phyloP scores from a whole-genome alignment of 2,797 vertebrate genomes.

The Numenius phaeopus region DNA sequence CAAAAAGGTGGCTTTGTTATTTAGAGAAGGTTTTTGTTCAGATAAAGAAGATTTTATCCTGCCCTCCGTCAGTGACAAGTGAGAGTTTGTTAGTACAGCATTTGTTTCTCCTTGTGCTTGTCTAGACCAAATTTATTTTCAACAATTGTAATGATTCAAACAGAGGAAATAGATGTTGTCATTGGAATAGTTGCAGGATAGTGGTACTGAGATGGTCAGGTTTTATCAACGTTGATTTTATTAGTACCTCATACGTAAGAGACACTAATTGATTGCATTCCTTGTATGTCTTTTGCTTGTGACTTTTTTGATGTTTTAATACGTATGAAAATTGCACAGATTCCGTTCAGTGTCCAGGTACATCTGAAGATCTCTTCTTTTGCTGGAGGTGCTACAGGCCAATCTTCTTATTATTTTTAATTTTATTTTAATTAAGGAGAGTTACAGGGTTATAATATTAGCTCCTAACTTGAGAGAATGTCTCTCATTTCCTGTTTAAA shows the following conservation, averaged over 20 bases:
- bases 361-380: background rate
- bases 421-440: background rate
- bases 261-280: background rate
- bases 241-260: background rate
- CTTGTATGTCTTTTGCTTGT: background rate
- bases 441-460: background rate
- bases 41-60: background rate
- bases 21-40: background rate
- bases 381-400: background rate
- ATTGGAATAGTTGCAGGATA: background rate
- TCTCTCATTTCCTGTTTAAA: slow-evolving; percentile 50
- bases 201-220: background rate
- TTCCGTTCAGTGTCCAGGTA: background rate
- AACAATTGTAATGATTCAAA: background rate
- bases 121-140: background rate
- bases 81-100: background rate
- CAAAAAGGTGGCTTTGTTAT: background rate
- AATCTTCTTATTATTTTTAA: background rate
- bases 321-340: background rate
- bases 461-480: background rate
- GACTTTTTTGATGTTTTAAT: background rate
- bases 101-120: background rate
- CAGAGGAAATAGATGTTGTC: background rate
- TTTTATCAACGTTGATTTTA: background rate
- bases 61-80: background rate